Conservation (phyloP, 2,797 vertebrate species). For the Neopelma chrysocephalum region DNA sequence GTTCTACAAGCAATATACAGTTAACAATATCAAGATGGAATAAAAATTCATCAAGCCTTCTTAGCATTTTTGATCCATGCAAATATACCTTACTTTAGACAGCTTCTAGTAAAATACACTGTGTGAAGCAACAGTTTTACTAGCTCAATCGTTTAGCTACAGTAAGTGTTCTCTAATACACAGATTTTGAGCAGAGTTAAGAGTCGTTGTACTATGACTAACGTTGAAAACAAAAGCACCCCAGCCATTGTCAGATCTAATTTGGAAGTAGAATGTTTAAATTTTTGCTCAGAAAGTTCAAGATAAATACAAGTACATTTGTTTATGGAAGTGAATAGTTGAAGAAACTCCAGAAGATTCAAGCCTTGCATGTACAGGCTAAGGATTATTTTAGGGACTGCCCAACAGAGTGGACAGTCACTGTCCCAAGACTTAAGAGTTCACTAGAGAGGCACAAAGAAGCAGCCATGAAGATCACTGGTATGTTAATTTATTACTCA, state of each 20-base stretch:
- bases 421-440: background rate
- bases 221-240: background rate
- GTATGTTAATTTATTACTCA: conserved; percentile 56
- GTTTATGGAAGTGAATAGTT: background rate
- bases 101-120: background rate
- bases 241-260: background rate
- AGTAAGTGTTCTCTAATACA: background rate
- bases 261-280: background rate
- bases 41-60: background rate
- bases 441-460: background rate
- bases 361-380: background rate
- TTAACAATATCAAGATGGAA: background rate
- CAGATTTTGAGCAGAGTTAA: background rate
- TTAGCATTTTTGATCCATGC: background rate
- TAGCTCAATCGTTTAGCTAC: background rate
- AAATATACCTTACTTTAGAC: background rate
- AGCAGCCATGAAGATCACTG: background rate
- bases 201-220: background rate
- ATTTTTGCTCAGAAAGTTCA: background rate
- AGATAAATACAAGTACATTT: background rate
- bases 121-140: background rate
- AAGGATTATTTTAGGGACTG: background rate
- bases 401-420: background rate
- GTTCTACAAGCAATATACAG: background rate
- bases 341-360: background rate